These are phyloP conservation scores for Oreocharis arfaki DNA, from an alignment of 2,113 vertebrate genomes.

Conservation along the genomic window DNA sequence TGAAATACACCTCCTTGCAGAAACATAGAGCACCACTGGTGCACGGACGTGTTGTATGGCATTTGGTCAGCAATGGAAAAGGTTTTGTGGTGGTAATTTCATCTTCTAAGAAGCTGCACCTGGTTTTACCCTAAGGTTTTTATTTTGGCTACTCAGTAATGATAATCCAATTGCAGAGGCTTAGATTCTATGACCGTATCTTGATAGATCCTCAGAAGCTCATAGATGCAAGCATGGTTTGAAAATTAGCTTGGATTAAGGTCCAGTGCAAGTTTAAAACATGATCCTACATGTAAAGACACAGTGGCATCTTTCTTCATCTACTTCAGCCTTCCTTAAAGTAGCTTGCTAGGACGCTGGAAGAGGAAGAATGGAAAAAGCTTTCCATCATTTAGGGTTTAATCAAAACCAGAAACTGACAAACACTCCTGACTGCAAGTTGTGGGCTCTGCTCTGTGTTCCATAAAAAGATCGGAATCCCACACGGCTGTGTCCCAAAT, in stretches of 20 bases:
- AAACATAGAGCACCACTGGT: not conserved
- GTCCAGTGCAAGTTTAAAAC: not conserved
- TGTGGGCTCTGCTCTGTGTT: not conserved
- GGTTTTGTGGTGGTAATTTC: not conserved
- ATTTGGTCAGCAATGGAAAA: not conserved
- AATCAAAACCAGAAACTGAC: conserved; percentile 3
- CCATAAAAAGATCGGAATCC: not conserved
- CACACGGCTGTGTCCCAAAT: not conserved
- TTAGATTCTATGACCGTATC: not conserved
- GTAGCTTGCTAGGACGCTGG: not conserved
- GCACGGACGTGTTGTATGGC: not conserved
- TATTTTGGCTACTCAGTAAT: not conserved
- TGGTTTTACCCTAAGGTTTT: not conserved
- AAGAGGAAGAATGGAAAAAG: not conserved
- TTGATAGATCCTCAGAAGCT: not conserved
- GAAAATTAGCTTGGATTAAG: not conserved
- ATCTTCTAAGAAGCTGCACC: not conserved
- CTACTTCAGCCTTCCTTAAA: not conserved
- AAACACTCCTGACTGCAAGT: not conserved
- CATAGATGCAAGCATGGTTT: not conserved
- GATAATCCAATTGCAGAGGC: not conserved
- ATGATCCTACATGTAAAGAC: not conserved
- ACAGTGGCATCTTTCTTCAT: not conserved
- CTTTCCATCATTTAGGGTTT: not conserved
- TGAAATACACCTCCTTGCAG: not conserved